Base-by-base conservation (phyloP, 2,888 invertebrate genomes). In the Podabrus alpinus region DNA sequence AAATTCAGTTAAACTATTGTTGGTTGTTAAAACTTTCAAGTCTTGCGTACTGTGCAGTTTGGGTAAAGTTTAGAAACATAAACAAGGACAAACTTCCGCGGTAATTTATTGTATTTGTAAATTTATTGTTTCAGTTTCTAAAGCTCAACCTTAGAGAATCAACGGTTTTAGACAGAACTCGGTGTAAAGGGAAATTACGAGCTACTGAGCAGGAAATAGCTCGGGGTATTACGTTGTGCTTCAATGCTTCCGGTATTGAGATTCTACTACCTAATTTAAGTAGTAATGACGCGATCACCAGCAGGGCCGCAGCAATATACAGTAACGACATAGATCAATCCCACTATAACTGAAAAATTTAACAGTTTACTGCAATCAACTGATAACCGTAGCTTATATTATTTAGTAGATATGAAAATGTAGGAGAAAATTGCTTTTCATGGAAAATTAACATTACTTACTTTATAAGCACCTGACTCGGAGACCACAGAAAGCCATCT, bases 201-300 rank as follows among this genome's bases (percentile, higher is more conserved):
- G 69, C 78, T 77, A 79, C 77, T 79, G 79, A 78, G 77, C 79
- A 79, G 79, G 79, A 80, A 81, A 80, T 79, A 76, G 81, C 80
- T 78, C 74, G 73, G 77, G 78, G 79, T 80, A 79, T 80, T 77
- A 78, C 77, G 74, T 72, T 75, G 77, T 73, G 76, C 78, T 76
- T 73, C 78, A 74, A 80, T 81, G 79, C 79, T 81, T 81, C 80
- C 80, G 78, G 79, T 80, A 80, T 81, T 80, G 79, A 78, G 78
- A 81, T 81, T 81, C 79, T 81, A 81, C 80, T 79, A 79, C 79
- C 80, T 82, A 82, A 82, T 82, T 81, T 81, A 75, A 80, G 80
- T 81, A 77, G 80, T 82, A 82, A 82, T 82, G 82, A 81, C 79
- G 79, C 80, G 80, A 81, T 82, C 81, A 80, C 79, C 76, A 77